A percentile compares a stretch with the other conserved stretches of the same genome.
Evolutionary conservation across 2,888 invertebrate genomes (phyloP).

Genomic region (Octodonta nipae): DNA sequence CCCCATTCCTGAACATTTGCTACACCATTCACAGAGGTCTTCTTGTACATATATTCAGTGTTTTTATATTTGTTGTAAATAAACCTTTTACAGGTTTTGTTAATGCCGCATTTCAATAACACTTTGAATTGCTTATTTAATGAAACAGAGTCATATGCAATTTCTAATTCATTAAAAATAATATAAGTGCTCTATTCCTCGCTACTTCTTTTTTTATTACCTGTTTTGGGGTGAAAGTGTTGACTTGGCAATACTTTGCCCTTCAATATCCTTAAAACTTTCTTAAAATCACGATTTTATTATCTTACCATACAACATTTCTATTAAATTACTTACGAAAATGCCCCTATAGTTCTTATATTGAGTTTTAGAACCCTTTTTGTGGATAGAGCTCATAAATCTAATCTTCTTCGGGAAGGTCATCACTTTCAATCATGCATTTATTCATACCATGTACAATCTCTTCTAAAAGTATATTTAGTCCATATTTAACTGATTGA

Average conservation of each 20-base stretch:
- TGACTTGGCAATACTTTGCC: too few species aligned
- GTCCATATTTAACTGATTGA: too few species aligned
- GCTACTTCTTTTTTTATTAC: slow-evolving; percentile 1
- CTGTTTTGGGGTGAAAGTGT: slow-evolving; percentile 1
- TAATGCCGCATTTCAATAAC: slow-evolving; percentile 1
- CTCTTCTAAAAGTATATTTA: too few species aligned
- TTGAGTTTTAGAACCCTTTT: too few species aligned
- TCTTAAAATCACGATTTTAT: too few species aligned
- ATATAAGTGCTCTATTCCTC: slow-evolving; percentile 1
- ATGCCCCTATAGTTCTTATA: slow-evolving; percentile 1
- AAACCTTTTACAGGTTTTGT: slow-evolving; percentile 1
- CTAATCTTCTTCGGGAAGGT: too few species aligned
- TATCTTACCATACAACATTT: slow-evolving; percentile 1
- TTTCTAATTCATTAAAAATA: background rate
- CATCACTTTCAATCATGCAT: too few species aligned
- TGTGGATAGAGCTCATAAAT: too few species aligned
- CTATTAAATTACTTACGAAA: background rate
- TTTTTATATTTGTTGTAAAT: background rate
- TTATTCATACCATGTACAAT: too few species aligned
- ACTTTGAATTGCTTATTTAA: background rate
- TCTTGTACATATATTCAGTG: background rate
- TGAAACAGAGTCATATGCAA: slow-evolving; percentile 1
- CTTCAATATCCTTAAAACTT: too few species aligned
- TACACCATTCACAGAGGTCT: too few species aligned
- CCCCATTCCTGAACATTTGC: too few species aligned